A percentile compares a stretch with the other conserved stretches of the same genome.
Conservation (phyloP, 1,140 invertebrate genomes). For the Lamellibrachia luymesi region DNA sequence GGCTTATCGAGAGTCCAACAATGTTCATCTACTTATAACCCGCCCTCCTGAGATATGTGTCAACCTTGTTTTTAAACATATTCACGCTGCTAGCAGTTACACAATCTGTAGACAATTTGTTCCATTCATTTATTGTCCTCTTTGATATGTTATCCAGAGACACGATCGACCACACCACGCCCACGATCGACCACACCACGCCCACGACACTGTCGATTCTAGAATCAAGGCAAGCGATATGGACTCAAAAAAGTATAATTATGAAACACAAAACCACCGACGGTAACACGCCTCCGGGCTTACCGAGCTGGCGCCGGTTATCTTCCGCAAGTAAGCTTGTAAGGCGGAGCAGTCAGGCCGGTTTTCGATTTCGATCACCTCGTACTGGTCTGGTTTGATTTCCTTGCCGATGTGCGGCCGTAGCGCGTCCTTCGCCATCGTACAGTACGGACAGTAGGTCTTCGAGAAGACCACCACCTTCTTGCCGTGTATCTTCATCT, state of each 20-base stretch:
- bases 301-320: conserved; percentile 82
- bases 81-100: too few species aligned
- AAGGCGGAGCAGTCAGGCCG: conserved; percentile 74
- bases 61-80: too few species aligned
- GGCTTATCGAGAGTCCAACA: too few species aligned
- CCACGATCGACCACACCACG: too few species aligned
- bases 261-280: not conserved
- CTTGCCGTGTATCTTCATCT: conserved; percentile 12
- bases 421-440: conserved; percentile 71
- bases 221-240: not conserved
- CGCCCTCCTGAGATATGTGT: too few species aligned
- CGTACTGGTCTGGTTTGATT: conserved; percentile 35
- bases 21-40: too few species aligned
- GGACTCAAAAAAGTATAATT: not conserved
- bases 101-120: too few species aligned
- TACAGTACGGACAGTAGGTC: conserved; percentile 83
- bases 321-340: conserved; percentile 73
- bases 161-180: too few species aligned
- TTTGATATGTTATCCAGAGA: too few species aligned
- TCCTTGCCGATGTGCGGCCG: conserved; percentile 33
- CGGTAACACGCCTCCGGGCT: not conserved
- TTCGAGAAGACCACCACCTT: conserved; percentile 88
- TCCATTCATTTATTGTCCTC: too few species aligned
- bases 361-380: conserved; percentile 79
- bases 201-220: too few species aligned